Base-by-base conservation (phyloP, 2,888 invertebrate species). In the Hydrotaea diabolus region DNA sequence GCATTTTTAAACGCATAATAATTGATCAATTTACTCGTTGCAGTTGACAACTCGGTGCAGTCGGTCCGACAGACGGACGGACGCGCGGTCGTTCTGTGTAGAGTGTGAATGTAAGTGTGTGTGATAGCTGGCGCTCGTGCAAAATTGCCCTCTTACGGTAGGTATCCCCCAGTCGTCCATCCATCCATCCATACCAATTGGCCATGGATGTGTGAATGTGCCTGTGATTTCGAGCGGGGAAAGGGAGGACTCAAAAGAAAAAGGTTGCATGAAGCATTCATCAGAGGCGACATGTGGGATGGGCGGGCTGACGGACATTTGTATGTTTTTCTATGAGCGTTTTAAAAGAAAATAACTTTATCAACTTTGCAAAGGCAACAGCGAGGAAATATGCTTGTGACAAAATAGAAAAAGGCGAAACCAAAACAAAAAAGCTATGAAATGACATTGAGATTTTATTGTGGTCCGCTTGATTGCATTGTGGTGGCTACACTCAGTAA, bases 1-100 rank as follows among this genome's bases (percentile, higher is more conserved):
- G 87, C 88, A 88, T 83, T 77, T 81, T 83, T 88, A 89, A 90
- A 89, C 89, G 90, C 89, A 89, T 90, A 88, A 88, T 90, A 90
- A 90, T 90, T 91, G 90, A 90, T 89, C 91, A 90, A 91, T 90
- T 90, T 91, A 90, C 90, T 86, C 39, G 69, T 39, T 19, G 46
- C 69, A 88, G 90, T 90, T 90, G 89, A 85, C 83, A 86, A 82
- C 82, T 80, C 46, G 23, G 53, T 80, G 77, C 79, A 83, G 46
- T 31, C 43, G 80, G n/a, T n/a, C n/a, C n/a, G n/a, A n/a, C n/a
- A n/a, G n/a, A n/a, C n/a, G n/a, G n/a, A n/a, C n/a, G n/a, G n/a
- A n/a, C n/a, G n/a, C 31, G 2, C 31, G 82, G 75, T 80, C 77
- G 82, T 73, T 77, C 73, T n/a, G n/a, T n/a, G 71, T 39, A 43